Evolutionary conservation across 2,888 invertebrate species (phyloP).

Genomic region (Calameuta pallipes): DNA sequence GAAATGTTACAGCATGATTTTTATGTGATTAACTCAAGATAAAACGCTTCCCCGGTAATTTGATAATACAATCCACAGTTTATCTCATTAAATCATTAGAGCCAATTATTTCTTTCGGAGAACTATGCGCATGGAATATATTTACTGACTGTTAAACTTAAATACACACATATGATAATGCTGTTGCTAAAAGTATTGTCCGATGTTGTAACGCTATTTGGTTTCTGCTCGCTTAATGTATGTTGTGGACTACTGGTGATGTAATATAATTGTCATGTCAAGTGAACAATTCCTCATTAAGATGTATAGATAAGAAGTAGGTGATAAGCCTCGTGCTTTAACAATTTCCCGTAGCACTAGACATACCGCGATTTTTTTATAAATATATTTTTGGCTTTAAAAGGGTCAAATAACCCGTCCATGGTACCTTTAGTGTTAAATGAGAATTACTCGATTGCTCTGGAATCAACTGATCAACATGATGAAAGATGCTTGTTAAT

Average conservation of each 20-base stretch:
- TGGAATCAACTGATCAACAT: neutral
- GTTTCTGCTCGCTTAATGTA: neutral
- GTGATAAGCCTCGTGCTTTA: neutral
- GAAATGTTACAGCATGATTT: neutral
- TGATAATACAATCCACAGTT: neutral
- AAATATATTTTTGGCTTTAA: too few relatives aligned
- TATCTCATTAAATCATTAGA: slow-evolving; percentile 5
- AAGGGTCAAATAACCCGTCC: too few relatives aligned
- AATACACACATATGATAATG: neutral
- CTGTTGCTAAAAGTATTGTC: neutral
- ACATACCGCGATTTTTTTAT: too few relatives aligned
- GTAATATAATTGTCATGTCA: neutral
- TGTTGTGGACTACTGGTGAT: neutral
- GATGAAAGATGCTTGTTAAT: neutral
- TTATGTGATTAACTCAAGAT: neutral
- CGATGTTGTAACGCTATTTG: neutral
- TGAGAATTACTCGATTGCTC: slow-evolving; percentile 12
- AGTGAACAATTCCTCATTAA: neutral
- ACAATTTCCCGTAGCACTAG: too few relatives aligned
- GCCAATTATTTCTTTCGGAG: neutral
- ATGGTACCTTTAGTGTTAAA: slow-evolving; percentile 3
- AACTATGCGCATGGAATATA: neutral
- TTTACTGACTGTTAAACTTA: neutral
- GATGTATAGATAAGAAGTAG: neutral
- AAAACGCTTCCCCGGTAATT: neutral